Evolutionary conservation across 2,113 vertebrate species (phyloP).

Genomic region (Salvelinus fontinalis): DNA sequence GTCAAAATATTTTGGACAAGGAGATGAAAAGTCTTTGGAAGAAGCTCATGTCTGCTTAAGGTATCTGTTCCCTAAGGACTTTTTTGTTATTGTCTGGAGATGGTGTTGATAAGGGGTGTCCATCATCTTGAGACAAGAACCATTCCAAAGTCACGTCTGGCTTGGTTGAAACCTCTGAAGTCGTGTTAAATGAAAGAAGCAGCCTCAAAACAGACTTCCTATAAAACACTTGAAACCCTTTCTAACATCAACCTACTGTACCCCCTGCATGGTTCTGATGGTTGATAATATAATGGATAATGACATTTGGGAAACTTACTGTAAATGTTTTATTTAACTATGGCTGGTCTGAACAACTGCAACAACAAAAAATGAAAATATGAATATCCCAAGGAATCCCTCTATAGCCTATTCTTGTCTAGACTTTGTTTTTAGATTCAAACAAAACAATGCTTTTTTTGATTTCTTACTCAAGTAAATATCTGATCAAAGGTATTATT

Average conservation of each 20-base stretch:
- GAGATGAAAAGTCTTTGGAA: not conserved
- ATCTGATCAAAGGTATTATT: not conserved
- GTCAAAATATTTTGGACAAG: not conserved
- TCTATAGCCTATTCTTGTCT: too few relatives aligned
- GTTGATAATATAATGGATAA: too few relatives aligned
- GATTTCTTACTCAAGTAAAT: not conserved
- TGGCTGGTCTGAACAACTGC: too few relatives aligned
- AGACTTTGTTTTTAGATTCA: too few relatives aligned
- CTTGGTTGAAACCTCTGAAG: not conserved
- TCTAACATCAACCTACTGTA: too few relatives aligned
- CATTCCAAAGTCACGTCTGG: not conserved
- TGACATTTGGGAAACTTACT: too few relatives aligned
- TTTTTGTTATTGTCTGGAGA: conserved; percentile 2
- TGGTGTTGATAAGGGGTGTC: not conserved
- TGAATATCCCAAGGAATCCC: too few relatives aligned
- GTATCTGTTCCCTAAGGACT: conserved; percentile 1
- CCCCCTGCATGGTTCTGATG: too few relatives aligned
- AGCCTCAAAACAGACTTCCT: not conserved
- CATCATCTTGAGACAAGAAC: not conserved
- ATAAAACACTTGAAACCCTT: too few relatives aligned
- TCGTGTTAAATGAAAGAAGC: not conserved
- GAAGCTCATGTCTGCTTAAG: not conserved
- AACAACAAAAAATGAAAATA: too few relatives aligned
- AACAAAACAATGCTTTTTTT: too few relatives aligned
- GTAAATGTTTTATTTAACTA: too few relatives aligned